phyloP scores from a whole-genome alignment of 2,113 vertebrate species.

The Sisor rabdophorus region DNA sequence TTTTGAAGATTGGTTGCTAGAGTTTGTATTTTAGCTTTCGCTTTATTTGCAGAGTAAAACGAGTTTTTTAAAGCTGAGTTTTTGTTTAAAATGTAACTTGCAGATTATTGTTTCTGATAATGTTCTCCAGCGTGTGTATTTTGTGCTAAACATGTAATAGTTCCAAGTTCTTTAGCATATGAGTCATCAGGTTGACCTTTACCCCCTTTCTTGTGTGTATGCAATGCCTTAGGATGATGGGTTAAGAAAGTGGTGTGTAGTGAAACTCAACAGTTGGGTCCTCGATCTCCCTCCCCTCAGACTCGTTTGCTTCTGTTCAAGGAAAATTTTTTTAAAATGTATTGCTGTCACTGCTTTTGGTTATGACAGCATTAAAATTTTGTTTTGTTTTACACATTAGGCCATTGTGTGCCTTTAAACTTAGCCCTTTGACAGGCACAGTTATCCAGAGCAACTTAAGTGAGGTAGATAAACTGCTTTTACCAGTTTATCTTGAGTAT shows the following conservation, averaged over 20 bases:
- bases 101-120: neutral
- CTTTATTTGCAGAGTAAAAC: neutral
- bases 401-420: neutral
- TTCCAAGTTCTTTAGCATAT: neutral
- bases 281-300: neutral
- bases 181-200: conserved; percentile 8
- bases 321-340: neutral
- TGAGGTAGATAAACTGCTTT: conserved; percentile 4
- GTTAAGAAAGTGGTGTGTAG: neutral
- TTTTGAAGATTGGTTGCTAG: neutral
- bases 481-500: neutral
- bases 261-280: conserved; percentile 11
- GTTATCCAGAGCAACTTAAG: neutral
- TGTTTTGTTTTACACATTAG: neutral
- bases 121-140: neutral
- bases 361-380: too few relatives aligned
- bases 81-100: too few relatives aligned
- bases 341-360: neutral
- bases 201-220: neutral
- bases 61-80: neutral
- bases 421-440: neutral
- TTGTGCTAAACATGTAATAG: neutral
- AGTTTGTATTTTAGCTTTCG: neutral
- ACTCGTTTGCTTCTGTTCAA: neutral
- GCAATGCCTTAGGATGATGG: neutral